Evolutionary conservation across 2,113 vertebrate genomes (phyloP).

Genomic region (Oreochromis aureus): DNA sequence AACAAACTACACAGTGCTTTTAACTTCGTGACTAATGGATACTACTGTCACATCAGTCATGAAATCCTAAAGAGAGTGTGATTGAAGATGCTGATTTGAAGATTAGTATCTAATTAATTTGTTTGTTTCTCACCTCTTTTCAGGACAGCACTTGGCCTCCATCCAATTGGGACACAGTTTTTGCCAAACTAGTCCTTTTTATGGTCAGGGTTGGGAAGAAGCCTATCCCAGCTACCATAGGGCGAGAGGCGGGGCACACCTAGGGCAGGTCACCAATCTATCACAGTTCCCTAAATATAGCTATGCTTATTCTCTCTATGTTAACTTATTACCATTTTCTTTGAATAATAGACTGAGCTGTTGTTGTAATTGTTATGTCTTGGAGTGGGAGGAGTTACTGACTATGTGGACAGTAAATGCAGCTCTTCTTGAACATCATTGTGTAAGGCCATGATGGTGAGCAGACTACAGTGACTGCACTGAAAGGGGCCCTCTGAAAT

Average conservation of each 20-base stretch:
- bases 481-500: neutral
- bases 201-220: neutral
- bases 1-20: neutral
- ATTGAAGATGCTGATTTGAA: neutral
- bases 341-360: neutral
- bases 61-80: neutral
- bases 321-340: neutral
- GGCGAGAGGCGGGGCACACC: neutral
- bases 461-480: neutral
- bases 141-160: neutral
- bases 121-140: neutral
- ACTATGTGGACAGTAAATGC: neutral
- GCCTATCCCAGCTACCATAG: neutral
- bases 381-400: neutral
- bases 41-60: neutral
- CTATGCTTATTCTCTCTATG: neutral
- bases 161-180: neutral
- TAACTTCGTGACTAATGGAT: neutral
- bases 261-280: neutral
- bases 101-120: neutral
- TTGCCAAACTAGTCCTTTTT: neutral
- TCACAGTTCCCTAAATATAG: neutral
- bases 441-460: neutral
- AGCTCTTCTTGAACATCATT: neutral
- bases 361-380: neutral